Conservation (phyloP, 92 coral and sea anemone genomes). For the Micromussa lordhowensis region DNA sequence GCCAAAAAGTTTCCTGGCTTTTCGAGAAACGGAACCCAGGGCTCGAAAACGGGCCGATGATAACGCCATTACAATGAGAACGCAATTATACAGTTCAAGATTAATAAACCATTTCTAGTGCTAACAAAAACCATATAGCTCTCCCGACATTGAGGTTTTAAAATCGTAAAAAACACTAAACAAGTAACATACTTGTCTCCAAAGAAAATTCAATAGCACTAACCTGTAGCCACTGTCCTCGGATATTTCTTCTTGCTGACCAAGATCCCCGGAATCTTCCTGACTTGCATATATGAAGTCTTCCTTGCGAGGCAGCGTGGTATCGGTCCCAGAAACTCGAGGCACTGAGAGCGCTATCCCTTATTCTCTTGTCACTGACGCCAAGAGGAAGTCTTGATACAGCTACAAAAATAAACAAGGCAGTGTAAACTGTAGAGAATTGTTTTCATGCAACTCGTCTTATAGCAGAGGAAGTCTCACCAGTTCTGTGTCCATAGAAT, state of each 20-base stretch:
- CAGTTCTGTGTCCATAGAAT: slow-evolving; percentile 83
- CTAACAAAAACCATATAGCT: background rate
- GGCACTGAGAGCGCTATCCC: slow-evolving; percentile 73
- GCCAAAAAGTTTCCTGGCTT: too few relatives aligned
- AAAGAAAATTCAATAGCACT: background rate
- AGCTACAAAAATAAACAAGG: slow-evolving; percentile 31
- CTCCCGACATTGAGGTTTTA: background rate
- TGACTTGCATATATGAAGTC: slow-evolving; percentile 66
- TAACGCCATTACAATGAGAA: background rate
- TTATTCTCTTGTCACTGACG: slow-evolving; percentile 77
- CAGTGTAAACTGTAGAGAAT: background rate
- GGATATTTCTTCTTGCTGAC: slow-evolving; percentile 75
- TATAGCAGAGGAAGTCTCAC: slow-evolving; percentile 46
- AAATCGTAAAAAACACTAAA: too few relatives aligned
- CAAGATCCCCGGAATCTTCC: slow-evolving; percentile 81
- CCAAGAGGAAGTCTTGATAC: slow-evolving; percentile 79
- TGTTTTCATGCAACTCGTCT: too few relatives aligned
- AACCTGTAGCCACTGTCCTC: slow-evolving; percentile 85
- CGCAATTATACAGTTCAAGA: background rate
- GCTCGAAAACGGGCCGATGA: too few relatives aligned
- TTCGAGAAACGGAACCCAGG: too few relatives aligned
- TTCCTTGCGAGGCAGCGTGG: slow-evolving; percentile 68
- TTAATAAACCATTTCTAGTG: background rate
- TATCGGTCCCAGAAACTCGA: slow-evolving; percentile 72
- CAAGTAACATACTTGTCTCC: too few relatives aligned